Evolutionary conservation across 2,797 vertebrate species (phyloP).

Genomic region (Novumbra hubbsi): DNA sequence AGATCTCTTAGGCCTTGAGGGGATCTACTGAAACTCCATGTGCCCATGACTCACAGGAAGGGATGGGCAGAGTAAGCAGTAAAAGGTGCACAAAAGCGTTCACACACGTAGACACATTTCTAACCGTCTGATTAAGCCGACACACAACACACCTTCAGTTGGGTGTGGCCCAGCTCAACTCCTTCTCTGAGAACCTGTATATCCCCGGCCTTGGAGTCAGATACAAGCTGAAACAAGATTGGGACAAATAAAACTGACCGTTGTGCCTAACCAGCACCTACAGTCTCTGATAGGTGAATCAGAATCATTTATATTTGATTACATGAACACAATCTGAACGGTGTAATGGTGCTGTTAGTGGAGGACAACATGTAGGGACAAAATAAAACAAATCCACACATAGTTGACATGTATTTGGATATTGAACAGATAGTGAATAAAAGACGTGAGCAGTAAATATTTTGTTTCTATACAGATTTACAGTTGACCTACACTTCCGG

Average conservation of each 20-base stretch:
- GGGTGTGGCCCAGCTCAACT: constrained; percentile 31
- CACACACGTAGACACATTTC: not conserved
- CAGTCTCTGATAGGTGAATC: not conserved
- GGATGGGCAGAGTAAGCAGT: not conserved
- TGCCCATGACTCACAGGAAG: constrained; percentile 21
- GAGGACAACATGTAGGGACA: no score
- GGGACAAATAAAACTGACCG: not conserved
- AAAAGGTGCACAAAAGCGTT: not conserved
- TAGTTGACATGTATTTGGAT: no score
- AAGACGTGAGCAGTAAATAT: no score
- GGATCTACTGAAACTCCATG: constrained; percentile 1
- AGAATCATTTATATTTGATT: no score
- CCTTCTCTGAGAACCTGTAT: constrained; percentile 21
- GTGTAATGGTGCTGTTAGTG: no score
- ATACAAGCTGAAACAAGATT: not conserved
- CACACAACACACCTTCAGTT: constrained; percentile 19
- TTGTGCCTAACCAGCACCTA: not conserved
- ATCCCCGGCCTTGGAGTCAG: not conserved
- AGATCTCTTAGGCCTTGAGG: not conserved
- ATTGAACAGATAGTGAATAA: no score
- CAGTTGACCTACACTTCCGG: no score
- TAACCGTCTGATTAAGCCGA: constrained; percentile 17
- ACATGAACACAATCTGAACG: no score
- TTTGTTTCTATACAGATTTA: no score
- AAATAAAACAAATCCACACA: no score